phyloP scores from a whole-genome alignment of 2,797 vertebrate species.

The Anguilla pacifica region DNA sequence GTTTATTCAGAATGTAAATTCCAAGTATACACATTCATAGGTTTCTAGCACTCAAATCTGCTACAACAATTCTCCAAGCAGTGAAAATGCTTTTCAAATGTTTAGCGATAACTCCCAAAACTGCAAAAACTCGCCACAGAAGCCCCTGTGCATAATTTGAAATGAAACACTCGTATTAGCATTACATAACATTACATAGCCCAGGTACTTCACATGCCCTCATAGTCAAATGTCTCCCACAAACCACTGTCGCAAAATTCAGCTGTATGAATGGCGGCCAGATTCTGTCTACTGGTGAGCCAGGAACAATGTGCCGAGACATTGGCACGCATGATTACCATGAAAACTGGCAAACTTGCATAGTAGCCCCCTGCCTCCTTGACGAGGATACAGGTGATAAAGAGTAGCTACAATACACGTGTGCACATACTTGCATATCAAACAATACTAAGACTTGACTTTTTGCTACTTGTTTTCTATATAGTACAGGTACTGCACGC shows the following conservation, averaged over 20 bases:
- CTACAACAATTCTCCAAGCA: too few relatives aligned
- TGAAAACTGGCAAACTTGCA: constrained; percentile 23
- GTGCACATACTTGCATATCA: background rate
- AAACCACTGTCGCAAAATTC: background rate
- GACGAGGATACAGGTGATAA: background rate
- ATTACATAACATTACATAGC: background rate
- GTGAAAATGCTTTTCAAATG: background rate
- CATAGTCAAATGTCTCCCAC: background rate
- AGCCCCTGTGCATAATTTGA: background rate
- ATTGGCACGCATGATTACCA: background rate
- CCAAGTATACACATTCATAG: background rate
- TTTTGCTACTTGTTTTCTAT: too few relatives aligned
- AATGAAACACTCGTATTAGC: background rate
- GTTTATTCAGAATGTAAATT: background rate
- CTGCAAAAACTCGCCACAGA: background rate
- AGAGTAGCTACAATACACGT: background rate
- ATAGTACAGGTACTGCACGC: too few relatives aligned
- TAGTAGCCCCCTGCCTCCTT: background rate
- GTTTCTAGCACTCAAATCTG: background rate
- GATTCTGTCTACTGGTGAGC: constrained; percentile 2
- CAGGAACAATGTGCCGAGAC: background rate
- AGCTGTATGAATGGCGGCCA: background rate
- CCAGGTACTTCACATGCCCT: background rate
- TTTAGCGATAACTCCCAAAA: background rate
- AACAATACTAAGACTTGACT: too few relatives aligned